These are phyloP conservation scores for Plutomurus gul DNA, from an alignment of 1,140 invertebrate species.

Conservation along the genomic window DNA sequence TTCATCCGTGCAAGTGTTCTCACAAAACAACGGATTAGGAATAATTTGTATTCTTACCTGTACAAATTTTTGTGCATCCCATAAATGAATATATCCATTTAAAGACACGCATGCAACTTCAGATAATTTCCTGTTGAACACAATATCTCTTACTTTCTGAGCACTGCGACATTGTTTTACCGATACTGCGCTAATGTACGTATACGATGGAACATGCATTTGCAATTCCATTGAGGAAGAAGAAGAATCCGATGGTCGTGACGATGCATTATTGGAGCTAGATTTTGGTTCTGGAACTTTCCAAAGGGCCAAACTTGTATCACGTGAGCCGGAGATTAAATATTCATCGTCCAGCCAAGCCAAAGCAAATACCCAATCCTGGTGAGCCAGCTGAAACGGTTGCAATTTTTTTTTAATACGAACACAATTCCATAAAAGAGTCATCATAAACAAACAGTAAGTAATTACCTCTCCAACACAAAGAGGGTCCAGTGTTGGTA, in stretches of 20 bases:
- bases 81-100: slow-evolving; percentile 88
- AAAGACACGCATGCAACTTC: slow-evolving; percentile 90
- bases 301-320: slow-evolving; percentile 69
- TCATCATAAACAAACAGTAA: background rate
- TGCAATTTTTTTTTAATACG: background rate
- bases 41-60: slow-evolving; percentile 62
- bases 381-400: slow-evolving; percentile 71
- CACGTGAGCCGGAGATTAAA: slow-evolving; percentile 88
- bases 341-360: slow-evolving; percentile 96
- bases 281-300: slow-evolving; percentile 55
- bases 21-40: background rate
- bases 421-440: background rate
- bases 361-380: slow-evolving; percentile 94
- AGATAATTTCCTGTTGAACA: slow-evolving; percentile 81
- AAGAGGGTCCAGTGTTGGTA: slow-evolving; percentile 91
- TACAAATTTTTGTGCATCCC: slow-evolving; percentile 82
- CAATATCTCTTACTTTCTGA: slow-evolving; percentile 83
- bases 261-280: background rate
- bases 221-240: background rate
- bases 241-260: background rate
- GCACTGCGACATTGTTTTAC: slow-evolving; percentile 75
- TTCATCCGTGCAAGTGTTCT: background rate
- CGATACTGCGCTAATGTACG: slow-evolving; percentile 69
- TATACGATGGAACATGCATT: slow-evolving; percentile 55
- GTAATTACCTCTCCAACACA: slow-evolving; percentile 82